Evolutionary conservation across 1,140 invertebrate genomes (phyloP).

Genomic region (Hycleus cichorii): DNA sequence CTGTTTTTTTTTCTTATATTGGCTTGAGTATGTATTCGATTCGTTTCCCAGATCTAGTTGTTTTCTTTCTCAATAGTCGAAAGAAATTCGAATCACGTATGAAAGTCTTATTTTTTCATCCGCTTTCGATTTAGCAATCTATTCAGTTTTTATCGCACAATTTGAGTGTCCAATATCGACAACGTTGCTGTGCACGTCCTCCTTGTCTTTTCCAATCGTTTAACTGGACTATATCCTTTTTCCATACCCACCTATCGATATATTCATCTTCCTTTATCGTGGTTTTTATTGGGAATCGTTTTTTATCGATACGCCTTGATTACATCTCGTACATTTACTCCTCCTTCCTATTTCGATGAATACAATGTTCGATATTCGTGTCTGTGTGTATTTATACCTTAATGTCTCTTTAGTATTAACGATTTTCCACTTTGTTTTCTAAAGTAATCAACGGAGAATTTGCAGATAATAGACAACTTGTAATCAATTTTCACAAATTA

Average conservation of each 20-base stretch:
- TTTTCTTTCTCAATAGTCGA: background rate
- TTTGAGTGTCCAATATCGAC: constrained; percentile 34
- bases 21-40: constrained; percentile 3
- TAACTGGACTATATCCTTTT: constrained; percentile 14
- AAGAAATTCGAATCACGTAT: constrained; percentile 31
- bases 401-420: no score
- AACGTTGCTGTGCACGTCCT: constrained; percentile 9
- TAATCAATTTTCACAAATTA: constrained; percentile 6
- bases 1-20: background rate
- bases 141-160: constrained; percentile 38
- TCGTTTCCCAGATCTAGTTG: constrained; percentile 1
- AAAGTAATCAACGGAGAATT: constrained; percentile 1
- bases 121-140: constrained; percentile 37
- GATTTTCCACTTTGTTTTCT: background rate
- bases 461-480: background rate
- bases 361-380: no score
- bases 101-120: constrained; percentile 37
- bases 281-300: constrained; percentile 29
- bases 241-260: constrained; percentile 19
- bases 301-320: constrained; percentile 23
- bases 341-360: no score
- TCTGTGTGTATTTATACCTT: no score
- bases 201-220: constrained; percentile 11
- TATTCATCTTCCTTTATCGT: constrained; percentile 32
- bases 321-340: constrained; percentile 8